Base-by-base conservation (phyloP, 2,113 vertebrate species). In the Sander lucioperca region DNA sequence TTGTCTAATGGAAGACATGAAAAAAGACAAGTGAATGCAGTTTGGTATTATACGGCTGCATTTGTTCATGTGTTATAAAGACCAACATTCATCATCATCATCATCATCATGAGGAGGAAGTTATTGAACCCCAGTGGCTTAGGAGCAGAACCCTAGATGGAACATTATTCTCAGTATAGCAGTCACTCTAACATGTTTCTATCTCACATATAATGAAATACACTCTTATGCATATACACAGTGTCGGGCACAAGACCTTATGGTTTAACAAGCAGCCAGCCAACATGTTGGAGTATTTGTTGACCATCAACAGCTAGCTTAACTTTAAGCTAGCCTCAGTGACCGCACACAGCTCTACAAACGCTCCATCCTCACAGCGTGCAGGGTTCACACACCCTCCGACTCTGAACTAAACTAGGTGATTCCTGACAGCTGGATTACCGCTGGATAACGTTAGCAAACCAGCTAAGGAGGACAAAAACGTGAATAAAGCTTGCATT, bases 51-150 rank as follows among this genome's bases (percentile, higher is more conserved):
- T 10, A 23, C 61, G 50, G 45, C 65, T 72, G 50, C 66, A 50
- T 66, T 51, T 76, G 43, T 63, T 70, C 58, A 25, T 72, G 23
- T 68, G 51, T 74, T 47, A 67, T 64, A 53, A 48, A 43, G 73
- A 58, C 39, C 61, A 63, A 48, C 75, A 77, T 59, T 82, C 61
- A 83, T 85, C 74, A 66, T 68, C 81, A 83, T 85, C 74, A 66
- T 68, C 81, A 74, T 53, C 71, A 39, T 43, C 39, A 76, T 64
- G 43, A 65, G 45, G 11, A 61, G 27, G 48, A 58, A 76, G 70
- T 79, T 85, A 82, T 85, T 79, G 82, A 85, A 79, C 70, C 70
- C 71, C 65, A 63, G 2, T 82, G 75, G 61, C 47, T 84, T 56
- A 56, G 74, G 82, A 74, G 27, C 62, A 50, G 67, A 66, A 79